These are phyloP conservation scores for Drosophila crucigera DNA, from an alignment of 2,888 invertebrate species.

Conservation along the genomic window DNA sequence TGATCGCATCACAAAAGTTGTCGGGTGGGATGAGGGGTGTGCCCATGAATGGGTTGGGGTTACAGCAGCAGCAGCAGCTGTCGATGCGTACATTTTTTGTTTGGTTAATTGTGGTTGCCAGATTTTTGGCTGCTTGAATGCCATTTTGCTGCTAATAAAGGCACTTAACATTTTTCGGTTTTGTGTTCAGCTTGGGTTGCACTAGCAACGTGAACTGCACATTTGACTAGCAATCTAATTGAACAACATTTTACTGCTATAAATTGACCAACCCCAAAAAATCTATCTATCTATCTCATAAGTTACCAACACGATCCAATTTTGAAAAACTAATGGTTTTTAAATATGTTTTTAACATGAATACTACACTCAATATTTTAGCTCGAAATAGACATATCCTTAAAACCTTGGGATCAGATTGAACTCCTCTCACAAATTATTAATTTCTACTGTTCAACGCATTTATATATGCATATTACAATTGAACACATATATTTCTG, in stretches of 20 bases:
- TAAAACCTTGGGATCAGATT: neutral
- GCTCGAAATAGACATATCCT: neutral
- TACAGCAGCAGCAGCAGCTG: slow-evolving; percentile 10
- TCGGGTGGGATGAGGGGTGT: neutral
- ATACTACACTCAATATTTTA: neutral
- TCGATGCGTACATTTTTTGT: slow-evolving; percentile 12
- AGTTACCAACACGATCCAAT: neutral
- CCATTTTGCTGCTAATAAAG: slow-evolving; percentile 4
- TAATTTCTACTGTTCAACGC: neutral
- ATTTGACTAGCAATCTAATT: neutral
- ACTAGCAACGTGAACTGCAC: neutral
- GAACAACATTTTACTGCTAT: neutral
- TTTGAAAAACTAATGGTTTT: neutral
- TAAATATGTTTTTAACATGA: neutral
- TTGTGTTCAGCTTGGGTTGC: neutral
- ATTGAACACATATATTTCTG: neutral
- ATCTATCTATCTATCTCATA: no score
- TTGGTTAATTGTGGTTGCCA: slow-evolving; percentile 23
- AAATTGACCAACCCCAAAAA: neutral
- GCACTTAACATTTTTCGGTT: slow-evolving; percentile 21
- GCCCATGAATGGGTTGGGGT: neutral
- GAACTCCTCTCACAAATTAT: neutral
- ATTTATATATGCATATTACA: neutral
- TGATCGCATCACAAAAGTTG: slow-evolving; percentile 65
- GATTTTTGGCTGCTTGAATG: slow-evolving; percentile 10